Percentiles rank a stretch among this genome's conserved stretches.
phyloP scores from a whole-genome alignment of 2,888 invertebrate genomes.

The Plutella xylostella region DNA sequence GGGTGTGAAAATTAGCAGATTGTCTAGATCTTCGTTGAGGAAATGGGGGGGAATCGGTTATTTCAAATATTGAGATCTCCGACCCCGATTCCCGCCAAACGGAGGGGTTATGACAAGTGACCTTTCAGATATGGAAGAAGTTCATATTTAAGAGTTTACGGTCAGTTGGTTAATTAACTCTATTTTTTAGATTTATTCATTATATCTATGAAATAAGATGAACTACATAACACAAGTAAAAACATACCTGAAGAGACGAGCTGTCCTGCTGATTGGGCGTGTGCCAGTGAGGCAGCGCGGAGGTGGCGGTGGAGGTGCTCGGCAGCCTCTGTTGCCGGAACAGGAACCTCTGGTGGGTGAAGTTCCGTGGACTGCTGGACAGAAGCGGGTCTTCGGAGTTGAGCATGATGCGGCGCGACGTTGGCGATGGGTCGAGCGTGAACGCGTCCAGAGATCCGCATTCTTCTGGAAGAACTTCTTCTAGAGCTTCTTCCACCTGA shows the following conservation, averaged over 20 bases:
- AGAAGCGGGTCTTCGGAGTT: slow-evolving; percentile 88
- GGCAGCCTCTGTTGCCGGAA: slow-evolving; percentile 40
- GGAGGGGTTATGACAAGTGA: background rate
- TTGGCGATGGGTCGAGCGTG: slow-evolving; percentile 73
- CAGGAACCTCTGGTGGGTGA: slow-evolving; percentile 58
- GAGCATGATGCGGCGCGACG: slow-evolving; percentile 87
- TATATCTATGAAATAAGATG: background rate
- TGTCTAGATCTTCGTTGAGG: no score
- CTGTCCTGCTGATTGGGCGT: slow-evolving; percentile 28
- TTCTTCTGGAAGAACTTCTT: slow-evolving; percentile 86
- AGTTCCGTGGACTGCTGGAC: slow-evolving; percentile 87
- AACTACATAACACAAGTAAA: background rate
- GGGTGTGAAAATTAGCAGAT: no score
- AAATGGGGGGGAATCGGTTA: no score
- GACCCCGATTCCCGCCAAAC: no score
- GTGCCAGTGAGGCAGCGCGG: slow-evolving; percentile 50
- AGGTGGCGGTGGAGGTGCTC: slow-evolving; percentile 27
- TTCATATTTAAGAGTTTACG: no score
- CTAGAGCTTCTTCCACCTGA: slow-evolving; percentile 86
- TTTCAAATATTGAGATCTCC: no score
- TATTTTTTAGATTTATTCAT: background rate
- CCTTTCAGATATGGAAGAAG: no score
- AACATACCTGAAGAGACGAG: slow-evolving; percentile 47
- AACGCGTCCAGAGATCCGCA: slow-evolving; percentile 73
- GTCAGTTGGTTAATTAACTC: no score